Conservation (phyloP, 2,113 vertebrate species). For the Petromus typicus region DNA sequence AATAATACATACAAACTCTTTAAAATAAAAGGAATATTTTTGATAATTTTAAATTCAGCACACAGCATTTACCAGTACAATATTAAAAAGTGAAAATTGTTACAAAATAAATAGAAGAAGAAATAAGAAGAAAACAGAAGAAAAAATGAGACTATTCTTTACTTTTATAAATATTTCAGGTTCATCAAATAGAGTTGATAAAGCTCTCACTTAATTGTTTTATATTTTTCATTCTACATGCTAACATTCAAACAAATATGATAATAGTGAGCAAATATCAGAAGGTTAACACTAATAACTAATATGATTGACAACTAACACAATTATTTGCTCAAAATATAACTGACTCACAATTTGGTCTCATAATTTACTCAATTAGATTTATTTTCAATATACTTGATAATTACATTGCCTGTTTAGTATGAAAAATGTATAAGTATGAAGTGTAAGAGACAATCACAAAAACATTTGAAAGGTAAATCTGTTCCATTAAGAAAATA, state of each 20-base stretch:
- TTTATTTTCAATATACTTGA: neutral
- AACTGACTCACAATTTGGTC: slow-evolving; percentile 5
- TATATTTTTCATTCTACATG: neutral
- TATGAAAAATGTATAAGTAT: neutral
- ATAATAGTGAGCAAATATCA: neutral
- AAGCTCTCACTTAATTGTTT: neutral
- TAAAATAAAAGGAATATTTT: neutral
- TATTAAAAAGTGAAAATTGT: slow-evolving; percentile 6
- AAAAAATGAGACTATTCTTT: neutral
- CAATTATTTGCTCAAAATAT: slow-evolving; percentile 21
- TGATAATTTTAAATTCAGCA: neutral
- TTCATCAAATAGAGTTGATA: neutral
- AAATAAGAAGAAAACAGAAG: too few species aligned
- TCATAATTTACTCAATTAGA: slow-evolving; percentile 31
- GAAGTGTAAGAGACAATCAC: neutral
- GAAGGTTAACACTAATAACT: neutral
- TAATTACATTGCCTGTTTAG: neutral
- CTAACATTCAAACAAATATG: slow-evolving; percentile 5
- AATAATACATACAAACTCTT: neutral
- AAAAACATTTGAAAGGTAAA: neutral
- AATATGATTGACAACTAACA: neutral
- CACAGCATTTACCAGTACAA: neutral
- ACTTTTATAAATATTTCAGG: neutral
- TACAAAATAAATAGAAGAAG: neutral
- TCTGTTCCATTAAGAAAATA: neutral